Evolutionary conservation across 2,888 invertebrate genomes (phyloP), one percentile per base, ranked within the genome.

Genomic region (Chymomyza amoena): DNA sequence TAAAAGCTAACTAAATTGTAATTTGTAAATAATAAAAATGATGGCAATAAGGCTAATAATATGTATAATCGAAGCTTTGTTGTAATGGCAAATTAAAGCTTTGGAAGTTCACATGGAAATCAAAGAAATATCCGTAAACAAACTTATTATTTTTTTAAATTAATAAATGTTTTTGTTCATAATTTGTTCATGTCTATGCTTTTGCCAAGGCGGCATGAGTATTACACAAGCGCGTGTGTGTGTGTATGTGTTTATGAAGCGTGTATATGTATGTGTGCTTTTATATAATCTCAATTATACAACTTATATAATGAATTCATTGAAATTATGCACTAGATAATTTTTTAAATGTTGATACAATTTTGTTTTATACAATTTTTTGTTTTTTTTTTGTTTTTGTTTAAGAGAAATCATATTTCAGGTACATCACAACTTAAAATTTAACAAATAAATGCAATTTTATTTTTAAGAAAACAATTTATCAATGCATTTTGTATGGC

Each of bases 361-460:
- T 32, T 63, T 45, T 64, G 39, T 70, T 60, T 66, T 60, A 51
- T 56, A 20, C 28, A 59, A 51, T 56, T 50, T 65, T 36, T 36
- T 57, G 56, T 61, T 57, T 50, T 18, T 1, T 50, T 75, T 68
- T 79, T 25, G 1, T 25, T 25, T 25, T 25, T 25, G 25, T 25
- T 25, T 81, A 69, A 79, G 79, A 81, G 87, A 91, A 91, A 91
- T 90, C 89, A 91, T 90, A 91, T 89, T 90, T 91, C 91, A 91
- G 91, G 91, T 91, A 91, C 91, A 90, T 90, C 89, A 91, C 89
- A 91, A 91, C 90, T 90, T 90, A 91, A 91, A 89, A 90, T 84
- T 83, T 89, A 88, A 90, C 87, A 90, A 87, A 87, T 87, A 89
- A 90, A 89, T 85, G 89, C 81, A 83, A 80, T 80, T 77, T 86